Evolutionary conservation across 2,888 invertebrate genomes (phyloP).

Genomic region (Chymomyza amoena): DNA sequence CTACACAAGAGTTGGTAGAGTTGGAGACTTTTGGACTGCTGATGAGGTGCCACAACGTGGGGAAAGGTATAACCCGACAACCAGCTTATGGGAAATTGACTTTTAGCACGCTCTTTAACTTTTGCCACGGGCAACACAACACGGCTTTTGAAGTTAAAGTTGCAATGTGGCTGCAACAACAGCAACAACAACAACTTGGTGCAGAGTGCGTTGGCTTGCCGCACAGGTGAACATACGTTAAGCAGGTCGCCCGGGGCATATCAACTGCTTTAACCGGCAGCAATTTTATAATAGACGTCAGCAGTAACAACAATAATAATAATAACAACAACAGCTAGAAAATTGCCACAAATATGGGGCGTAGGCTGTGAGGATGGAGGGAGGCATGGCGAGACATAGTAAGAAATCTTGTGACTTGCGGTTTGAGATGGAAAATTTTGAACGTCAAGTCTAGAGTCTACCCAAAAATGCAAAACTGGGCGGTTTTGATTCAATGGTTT

Average conservation of each 20-base stretch:
- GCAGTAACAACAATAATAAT: not conserved
- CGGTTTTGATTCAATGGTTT: no score
- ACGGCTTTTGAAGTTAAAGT: constrained; percentile 29
- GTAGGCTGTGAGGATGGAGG: not conserved
- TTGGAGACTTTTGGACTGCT: not conserved
- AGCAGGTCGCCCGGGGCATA: constrained; percentile 36
- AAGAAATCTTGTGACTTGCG: not conserved
- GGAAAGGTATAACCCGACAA: constrained; percentile 7
- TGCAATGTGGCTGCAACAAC: constrained; percentile 23
- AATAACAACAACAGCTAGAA: not conserved
- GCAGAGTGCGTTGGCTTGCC: constrained; percentile 37
- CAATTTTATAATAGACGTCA: constrained; percentile 32
- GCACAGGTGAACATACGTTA: constrained; percentile 46
- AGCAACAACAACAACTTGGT: constrained; percentile 19
- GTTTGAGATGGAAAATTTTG: not conserved
- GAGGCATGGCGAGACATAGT: not conserved
- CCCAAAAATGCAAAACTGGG: not conserved
- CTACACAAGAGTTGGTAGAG: not conserved
- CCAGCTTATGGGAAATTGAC: constrained; percentile 45
- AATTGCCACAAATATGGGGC: not conserved
- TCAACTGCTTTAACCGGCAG: constrained; percentile 9
- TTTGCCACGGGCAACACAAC: constrained; percentile 27
- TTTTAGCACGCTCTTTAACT: constrained; percentile 58
- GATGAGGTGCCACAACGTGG: not conserved
- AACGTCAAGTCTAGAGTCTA: not conserved